phyloP scores from a whole-genome alignment of 2,888 invertebrate species.

The Archaeoteleia sp. region DNA sequence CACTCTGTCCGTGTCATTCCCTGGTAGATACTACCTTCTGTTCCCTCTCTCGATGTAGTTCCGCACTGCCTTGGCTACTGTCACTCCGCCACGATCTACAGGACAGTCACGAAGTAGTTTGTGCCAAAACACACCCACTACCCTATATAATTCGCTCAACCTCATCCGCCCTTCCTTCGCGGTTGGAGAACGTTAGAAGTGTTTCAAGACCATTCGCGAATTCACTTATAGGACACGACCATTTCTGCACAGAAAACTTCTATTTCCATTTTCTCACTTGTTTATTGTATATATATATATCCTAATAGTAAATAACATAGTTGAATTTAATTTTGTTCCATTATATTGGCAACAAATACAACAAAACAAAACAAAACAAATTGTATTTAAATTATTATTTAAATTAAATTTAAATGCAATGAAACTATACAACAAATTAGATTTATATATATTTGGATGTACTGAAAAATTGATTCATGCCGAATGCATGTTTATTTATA shows the following conservation, averaged over 20 bases:
- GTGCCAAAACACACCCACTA: slow-evolving; percentile 48
- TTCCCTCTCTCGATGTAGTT: slow-evolving; percentile 42
- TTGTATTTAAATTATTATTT: too few species aligned
- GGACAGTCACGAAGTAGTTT: slow-evolving; percentile 51
- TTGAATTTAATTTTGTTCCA: too few species aligned
- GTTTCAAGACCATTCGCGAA: slow-evolving; percentile 51
- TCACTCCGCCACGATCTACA: slow-evolving; percentile 46
- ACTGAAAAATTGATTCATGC: too few species aligned
- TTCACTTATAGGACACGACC: slow-evolving; percentile 41
- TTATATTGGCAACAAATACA: too few species aligned
- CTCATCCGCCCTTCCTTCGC: slow-evolving; percentile 37
- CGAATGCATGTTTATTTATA: too few species aligned
- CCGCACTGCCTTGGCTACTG: slow-evolving; percentile 31
- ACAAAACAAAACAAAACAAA: too few species aligned
- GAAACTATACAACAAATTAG: too few species aligned
- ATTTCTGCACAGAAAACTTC: slow-evolving; percentile 33
- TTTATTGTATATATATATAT: background rate
- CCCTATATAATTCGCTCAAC: slow-evolving; percentile 41
- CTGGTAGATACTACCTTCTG: slow-evolving; percentile 48
- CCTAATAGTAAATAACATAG: too few species aligned
- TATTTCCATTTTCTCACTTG: slow-evolving; percentile 22
- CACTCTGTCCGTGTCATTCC: slow-evolving; percentile 74
- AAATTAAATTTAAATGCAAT: too few species aligned
- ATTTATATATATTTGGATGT: too few species aligned
- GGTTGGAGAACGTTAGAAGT: slow-evolving; percentile 47